Conservation (phyloP, 2,113 vertebrate species). For the Sylvilagus bachmani region DNA sequence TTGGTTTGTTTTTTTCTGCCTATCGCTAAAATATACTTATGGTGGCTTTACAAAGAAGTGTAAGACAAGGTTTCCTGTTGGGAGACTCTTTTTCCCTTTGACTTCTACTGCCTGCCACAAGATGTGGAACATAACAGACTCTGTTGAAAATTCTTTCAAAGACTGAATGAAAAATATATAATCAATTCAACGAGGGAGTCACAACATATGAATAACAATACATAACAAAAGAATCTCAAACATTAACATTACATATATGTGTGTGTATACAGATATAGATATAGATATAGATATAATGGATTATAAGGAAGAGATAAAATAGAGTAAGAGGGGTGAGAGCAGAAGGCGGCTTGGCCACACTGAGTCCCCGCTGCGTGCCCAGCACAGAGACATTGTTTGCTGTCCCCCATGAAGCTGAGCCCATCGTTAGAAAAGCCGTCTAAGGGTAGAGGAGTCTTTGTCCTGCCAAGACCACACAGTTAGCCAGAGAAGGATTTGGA, state of each 20-base stretch:
- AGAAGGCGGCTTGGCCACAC: accelerated
- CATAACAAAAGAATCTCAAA: too few species aligned
- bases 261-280: too few species aligned
- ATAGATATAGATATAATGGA: not conserved
- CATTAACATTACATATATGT: too few species aligned
- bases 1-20: slow-evolving; percentile 2
- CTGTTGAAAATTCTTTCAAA: not conserved
- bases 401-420: not conserved
- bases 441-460: not conserved
- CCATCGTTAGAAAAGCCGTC: not conserved
- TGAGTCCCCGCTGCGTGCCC: accelerated
- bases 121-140: accelerated
- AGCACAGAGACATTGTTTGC: not conserved
- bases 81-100: not conserved
- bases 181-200: not conserved
- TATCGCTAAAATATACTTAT: not conserved
- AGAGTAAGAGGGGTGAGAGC: accelerated
- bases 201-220: not conserved
- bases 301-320: not conserved
- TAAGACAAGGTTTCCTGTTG: not conserved
- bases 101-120: not conserved
- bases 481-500: not conserved
- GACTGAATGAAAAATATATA: not conserved
- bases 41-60: not conserved
- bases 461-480: not conserved